phyloP scores from a whole-genome alignment of 2,888 invertebrate genomes.

The Chloroclysta siterata region DNA sequence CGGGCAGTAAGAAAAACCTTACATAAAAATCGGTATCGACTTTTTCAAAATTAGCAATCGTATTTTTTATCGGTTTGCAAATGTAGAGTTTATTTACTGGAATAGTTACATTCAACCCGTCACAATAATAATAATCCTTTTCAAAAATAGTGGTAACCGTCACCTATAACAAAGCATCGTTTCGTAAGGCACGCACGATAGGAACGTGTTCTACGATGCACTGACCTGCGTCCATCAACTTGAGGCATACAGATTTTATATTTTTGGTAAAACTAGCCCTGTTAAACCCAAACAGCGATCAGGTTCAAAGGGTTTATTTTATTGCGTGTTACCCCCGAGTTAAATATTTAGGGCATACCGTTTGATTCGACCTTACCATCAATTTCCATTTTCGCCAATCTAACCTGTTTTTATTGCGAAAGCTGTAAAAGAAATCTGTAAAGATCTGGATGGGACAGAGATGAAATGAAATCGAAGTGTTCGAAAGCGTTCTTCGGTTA shows the following conservation, averaged over 20 bases:
- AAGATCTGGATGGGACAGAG: slow-evolving; percentile 30
- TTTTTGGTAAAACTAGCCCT: slow-evolving; percentile 7
- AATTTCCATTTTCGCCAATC: slow-evolving; percentile 41
- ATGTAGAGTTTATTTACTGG: too few relatives aligned
- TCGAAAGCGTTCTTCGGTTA: slow-evolving; percentile 11
- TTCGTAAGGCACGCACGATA: too few relatives aligned
- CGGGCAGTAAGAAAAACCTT: neutral
- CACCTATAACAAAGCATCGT: too few relatives aligned
- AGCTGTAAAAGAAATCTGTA: slow-evolving; percentile 37
- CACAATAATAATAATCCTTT: neutral
- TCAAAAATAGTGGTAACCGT: too few relatives aligned
- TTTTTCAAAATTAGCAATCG: too few relatives aligned
- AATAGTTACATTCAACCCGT: neutral
- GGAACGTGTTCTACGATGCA: too few relatives aligned
- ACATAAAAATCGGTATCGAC: too few relatives aligned
- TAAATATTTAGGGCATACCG: slow-evolving; percentile 38
- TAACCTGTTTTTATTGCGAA: slow-evolving; percentile 38
- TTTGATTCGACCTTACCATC: slow-evolving; percentile 40
- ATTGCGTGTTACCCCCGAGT: slow-evolving; percentile 31
- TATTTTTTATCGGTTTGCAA: too few relatives aligned
- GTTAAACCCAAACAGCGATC: slow-evolving; percentile 11
- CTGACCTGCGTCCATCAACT: too few relatives aligned
- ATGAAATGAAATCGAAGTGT: slow-evolving; percentile 26
- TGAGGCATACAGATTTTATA: too few relatives aligned
- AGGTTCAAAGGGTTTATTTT: slow-evolving; percentile 32